These are phyloP conservation scores for Orchestia grillus DNA, from an alignment of 1,140 invertebrate species.

Conservation along the genomic window DNA sequence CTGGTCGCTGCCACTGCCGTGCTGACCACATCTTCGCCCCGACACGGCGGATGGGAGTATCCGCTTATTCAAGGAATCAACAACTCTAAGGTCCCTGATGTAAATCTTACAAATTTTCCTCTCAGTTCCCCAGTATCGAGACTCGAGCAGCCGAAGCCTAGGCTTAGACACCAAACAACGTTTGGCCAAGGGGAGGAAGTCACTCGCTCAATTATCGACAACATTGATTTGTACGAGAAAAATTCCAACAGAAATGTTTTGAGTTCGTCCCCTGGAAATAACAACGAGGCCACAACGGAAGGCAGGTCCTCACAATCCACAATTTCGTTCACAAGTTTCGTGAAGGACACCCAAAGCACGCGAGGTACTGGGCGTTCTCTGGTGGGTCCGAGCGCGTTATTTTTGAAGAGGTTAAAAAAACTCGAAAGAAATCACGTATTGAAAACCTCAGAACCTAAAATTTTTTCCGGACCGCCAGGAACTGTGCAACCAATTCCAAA, in stretches of 20 bases:
- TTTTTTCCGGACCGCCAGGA: neutral
- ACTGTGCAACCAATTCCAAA: neutral
- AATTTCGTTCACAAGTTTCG: constrained; percentile 6
- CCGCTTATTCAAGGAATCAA: neutral
- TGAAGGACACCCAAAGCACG: neutral
- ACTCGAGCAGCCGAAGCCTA: neutral
- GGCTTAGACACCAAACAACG: neutral
- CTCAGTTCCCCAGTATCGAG: neutral
- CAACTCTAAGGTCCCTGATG: neutral
- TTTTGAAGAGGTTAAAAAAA: constrained; percentile 13
- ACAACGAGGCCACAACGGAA: neutral
- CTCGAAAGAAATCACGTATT: neutral
- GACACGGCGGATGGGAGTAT: neutral
- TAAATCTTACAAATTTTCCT: neutral
- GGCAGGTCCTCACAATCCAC: neutral
- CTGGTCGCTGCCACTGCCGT: neutral
- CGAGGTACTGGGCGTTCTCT: neutral
- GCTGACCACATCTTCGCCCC: neutral
- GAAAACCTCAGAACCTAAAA: neutral
- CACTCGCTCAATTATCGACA: neutral
- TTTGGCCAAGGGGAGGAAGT: neutral
- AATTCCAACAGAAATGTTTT: neutral
- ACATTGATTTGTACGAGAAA: neutral
- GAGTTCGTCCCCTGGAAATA: neutral
- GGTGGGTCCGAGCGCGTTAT: neutral